phyloP scores from a whole-genome alignment of 30 jellyfish, hydroid and myxozoan genomes.

The Turritopsis dohrnii region DNA sequence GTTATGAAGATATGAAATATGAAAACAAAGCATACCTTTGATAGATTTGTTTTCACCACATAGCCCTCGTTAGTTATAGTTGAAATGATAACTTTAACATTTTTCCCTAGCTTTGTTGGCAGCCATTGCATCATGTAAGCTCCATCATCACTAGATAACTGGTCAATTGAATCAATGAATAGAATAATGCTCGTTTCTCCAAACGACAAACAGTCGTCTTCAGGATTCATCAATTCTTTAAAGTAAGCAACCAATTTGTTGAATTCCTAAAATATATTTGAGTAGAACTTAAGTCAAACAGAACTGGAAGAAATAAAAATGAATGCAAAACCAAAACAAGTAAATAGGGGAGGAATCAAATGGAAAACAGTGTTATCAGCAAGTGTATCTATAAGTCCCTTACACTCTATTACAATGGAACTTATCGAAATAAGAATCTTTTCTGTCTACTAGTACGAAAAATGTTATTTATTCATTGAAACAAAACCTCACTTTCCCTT shows the following conservation, averaged over 20 bases:
- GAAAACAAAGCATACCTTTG: no score
- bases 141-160: not conserved
- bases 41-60: no score
- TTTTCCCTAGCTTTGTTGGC: not conserved
- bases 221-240: not conserved
- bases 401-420: no score
- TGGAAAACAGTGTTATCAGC: no score
- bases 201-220: not conserved
- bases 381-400: no score
- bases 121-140: constrained; percentile 8
- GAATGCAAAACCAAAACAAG: not conserved
- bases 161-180: constrained; percentile 8
- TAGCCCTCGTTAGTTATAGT: not conserved
- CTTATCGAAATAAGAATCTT: no score
- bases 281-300: not conserved
- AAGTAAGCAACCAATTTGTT: not conserved
- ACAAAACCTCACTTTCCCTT: no score
- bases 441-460: no score
- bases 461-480: no score
- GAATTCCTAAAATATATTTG: not conserved
- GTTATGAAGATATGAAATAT: no score
- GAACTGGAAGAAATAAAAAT: not conserved
- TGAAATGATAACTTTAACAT: not conserved
- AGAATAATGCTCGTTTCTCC: not conserved
- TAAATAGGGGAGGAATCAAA: not conserved